phyloP scores from a whole-genome alignment of 2,113 vertebrate species.

The Prunella fulvescens region DNA sequence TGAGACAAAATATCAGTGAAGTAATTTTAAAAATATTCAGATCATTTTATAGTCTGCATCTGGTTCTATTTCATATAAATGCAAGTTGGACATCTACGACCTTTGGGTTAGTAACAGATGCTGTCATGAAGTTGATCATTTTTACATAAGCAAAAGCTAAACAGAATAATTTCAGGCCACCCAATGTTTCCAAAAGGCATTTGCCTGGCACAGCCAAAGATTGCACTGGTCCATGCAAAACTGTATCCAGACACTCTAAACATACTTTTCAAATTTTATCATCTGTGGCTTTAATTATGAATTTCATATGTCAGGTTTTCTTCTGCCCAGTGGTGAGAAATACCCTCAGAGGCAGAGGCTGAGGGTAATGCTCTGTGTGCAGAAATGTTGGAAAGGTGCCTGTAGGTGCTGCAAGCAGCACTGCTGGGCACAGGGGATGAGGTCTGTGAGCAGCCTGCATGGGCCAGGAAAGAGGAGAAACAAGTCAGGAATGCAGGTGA shows the following conservation, averaged over 20 bases:
- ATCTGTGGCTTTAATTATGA: neutral
- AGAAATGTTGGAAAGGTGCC: neutral
- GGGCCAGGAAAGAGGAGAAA: neutral
- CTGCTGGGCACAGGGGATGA: neutral
- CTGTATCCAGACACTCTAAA: neutral
- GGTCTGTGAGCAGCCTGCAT: neutral
- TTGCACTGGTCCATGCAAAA: constrained; percentile 5
- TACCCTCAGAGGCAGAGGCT: neutral
- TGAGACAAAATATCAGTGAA: constrained; percentile 29
- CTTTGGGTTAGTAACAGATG: constrained; percentile 26
- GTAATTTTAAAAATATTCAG: constrained; percentile 34
- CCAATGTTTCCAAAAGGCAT: neutral
- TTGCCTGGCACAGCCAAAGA: neutral
- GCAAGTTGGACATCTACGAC: neutral
- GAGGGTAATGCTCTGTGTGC: neutral
- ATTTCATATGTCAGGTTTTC: neutral
- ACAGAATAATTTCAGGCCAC: neutral
- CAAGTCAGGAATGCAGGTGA: no score
- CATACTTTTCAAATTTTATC: neutral
- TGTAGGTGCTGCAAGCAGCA: neutral
- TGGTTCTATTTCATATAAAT: constrained; percentile 26
- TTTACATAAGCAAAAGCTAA: constrained; percentile 20
- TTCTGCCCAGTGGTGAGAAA: neutral
- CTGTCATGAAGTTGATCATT: neutral
- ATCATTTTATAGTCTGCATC: constrained; percentile 14